A percentile compares a stretch with the other conserved stretches of the same genome.
phyloP scores from a whole-genome alignment of 2,888 invertebrate genomes.

The Scelioninae gen. 2 region DNA sequence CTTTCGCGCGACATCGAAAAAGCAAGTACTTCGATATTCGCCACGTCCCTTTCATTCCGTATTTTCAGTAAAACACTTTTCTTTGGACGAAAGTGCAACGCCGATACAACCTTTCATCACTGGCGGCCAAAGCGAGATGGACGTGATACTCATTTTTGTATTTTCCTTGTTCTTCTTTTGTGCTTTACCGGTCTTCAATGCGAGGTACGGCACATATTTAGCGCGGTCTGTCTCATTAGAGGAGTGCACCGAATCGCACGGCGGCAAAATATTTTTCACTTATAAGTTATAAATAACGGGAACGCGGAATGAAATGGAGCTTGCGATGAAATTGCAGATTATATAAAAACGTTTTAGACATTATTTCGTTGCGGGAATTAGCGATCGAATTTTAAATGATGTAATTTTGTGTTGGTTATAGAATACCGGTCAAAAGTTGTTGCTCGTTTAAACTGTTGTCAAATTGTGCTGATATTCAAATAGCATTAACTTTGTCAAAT shows the following conservation, averaged over 20 bases:
- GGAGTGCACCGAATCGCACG: slow-evolving; percentile 38
- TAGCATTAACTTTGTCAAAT: no score
- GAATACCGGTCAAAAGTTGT: no score
- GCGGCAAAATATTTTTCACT: slow-evolving; percentile 39
- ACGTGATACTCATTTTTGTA: slow-evolving; percentile 48
- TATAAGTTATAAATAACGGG: slow-evolving; percentile 37
- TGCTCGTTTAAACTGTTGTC: no score
- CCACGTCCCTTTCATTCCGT: slow-evolving; percentile 40
- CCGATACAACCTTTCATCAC: slow-evolving; percentile 47
- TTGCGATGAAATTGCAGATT: slow-evolving; percentile 31
- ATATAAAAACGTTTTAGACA: no score
- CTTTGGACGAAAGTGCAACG: slow-evolving; percentile 44
- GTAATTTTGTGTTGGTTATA: no score
- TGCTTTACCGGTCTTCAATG: slow-evolving; percentile 24
- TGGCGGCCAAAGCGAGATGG: slow-evolving; percentile 46
- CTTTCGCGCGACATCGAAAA: slow-evolving; percentile 42
- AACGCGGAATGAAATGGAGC: slow-evolving; percentile 5
- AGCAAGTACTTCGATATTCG: slow-evolving; percentile 45
- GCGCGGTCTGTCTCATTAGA: slow-evolving; percentile 42
- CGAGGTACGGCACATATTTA: slow-evolving; percentile 41
- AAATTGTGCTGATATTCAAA: no score
- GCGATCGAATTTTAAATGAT: no score
- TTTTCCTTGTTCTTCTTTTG: slow-evolving; percentile 35
- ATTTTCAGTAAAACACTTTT: slow-evolving; percentile 39
- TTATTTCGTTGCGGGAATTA: no score